Base-by-base conservation (phyloP, 92 coral and sea anemone genomes). In the Parazoanthus atlanticus region DNA sequence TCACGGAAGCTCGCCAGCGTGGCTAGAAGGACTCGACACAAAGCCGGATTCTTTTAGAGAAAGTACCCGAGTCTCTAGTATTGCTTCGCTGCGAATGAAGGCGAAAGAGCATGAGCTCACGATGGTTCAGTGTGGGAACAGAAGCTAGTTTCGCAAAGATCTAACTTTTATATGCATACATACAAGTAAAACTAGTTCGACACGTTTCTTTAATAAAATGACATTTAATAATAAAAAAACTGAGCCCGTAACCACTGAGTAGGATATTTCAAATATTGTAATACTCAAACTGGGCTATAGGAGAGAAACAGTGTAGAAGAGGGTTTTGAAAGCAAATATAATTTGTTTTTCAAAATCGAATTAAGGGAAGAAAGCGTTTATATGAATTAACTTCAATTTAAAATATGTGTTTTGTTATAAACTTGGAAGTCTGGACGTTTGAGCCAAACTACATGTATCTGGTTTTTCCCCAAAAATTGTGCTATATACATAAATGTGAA, bases 91-190 rank as follows among this genome's bases (percentile, higher is more conserved):
- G 56, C 93, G 99, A 47, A 91, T 93, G 79, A 92, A 97, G 78
- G 99, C 99, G 7, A 97, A 97, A 86, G 99, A 97, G 87, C 98
- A 95, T 69, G 98, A 97, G 88, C 90, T 95, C 86, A 94, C 88
- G 66, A 58, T 95, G 54, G 88, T 93, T 52, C 96, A 92, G 47
- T 92, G 88, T 58, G 86, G 92, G 6, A 90, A 83, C 85, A 93
- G 75, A 89, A 74, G 74, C 56, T 33, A 70, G 25, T 16, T 38
- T 47, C 72, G 56, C 78, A 19, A 41, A 46, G 5, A 52, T 26
- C 23, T 82, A 69, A 30, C 76, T 41, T 31, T 43, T 46, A 23
- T 29, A 16, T 32, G 28, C 16, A 6, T 5, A 16, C 69, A 23
- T 61, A 23, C 69, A 61, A 46, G 13, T 29, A 84, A 67, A 81